phyloP scores from a whole-genome alignment of 2,797 vertebrate genomes.

The Tolypeutes matacus region DNA sequence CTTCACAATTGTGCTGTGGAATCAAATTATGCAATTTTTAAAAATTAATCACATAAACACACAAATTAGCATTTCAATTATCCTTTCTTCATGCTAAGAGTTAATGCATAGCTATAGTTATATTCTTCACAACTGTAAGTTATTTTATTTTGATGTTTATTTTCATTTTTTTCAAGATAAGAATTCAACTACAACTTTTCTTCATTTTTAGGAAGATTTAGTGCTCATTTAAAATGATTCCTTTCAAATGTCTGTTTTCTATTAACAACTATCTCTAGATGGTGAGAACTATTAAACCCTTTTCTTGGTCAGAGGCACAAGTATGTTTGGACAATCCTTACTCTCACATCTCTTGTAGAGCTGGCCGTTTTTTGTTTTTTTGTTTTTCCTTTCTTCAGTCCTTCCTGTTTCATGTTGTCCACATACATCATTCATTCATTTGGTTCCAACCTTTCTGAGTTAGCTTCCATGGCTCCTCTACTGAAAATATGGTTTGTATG shows the following conservation, averaged over 20 bases:
- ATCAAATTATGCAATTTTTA: background rate
- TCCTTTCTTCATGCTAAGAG: background rate
- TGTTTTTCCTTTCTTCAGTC: background rate
- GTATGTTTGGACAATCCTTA: background rate
- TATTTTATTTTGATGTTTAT: background rate
- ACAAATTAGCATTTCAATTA: background rate
- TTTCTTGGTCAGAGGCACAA: background rate
- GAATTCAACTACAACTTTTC: constrained; percentile 2
- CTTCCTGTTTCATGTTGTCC: background rate
- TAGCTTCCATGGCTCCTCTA: background rate
- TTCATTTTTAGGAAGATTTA: background rate
- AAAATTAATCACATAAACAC: background rate
- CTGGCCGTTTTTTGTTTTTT: no score
- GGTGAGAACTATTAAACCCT: background rate
- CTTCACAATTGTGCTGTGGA: background rate
- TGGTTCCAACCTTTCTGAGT: background rate
- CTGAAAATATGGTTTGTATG: background rate
- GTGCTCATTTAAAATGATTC: background rate
- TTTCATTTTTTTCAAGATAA: background rate
- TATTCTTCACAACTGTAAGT: background rate
- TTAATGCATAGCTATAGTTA: background rate
- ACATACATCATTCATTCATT: no score
- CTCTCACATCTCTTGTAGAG: background rate
- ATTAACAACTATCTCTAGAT: background rate
- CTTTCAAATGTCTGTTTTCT: background rate